Percentiles rank a stretch among this genome's conserved stretches.
These are phyloP conservation scores for Hydrolagus colliei DNA, from an alignment of 2,797 vertebrate genomes.

Conservation along the genomic window DNA sequence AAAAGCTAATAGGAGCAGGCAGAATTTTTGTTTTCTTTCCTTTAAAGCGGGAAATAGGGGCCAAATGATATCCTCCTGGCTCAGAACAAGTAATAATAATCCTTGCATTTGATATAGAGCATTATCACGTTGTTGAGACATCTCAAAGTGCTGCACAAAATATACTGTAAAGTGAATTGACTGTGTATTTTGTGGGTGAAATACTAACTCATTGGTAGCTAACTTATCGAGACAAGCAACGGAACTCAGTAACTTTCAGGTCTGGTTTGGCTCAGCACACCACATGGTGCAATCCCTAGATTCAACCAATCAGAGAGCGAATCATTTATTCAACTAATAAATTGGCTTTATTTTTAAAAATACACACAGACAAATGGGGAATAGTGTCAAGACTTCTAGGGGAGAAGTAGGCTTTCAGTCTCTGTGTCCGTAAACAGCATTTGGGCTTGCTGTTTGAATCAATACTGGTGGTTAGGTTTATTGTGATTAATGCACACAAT, in stretches of 20 bases:
- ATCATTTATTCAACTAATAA: background rate
- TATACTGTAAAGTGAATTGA: too few species aligned
- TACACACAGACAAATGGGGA: background rate
- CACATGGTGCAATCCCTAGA: background rate
- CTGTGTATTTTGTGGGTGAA: background rate
- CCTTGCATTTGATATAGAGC: too few species aligned
- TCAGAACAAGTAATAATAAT: too few species aligned
- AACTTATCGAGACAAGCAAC: background rate
- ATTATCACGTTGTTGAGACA: too few species aligned
- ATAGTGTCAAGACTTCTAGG: background rate
- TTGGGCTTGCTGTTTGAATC: background rate
- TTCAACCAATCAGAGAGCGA: background rate
- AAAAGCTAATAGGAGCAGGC: background rate
- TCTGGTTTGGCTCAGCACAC: background rate
- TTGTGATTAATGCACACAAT: too few species aligned
- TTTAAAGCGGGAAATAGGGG: too few species aligned
- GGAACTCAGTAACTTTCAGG: background rate
- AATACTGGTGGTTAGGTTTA: background rate
- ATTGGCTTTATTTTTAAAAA: background rate
- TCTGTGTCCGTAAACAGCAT: background rate
- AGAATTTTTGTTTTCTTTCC: too few species aligned
- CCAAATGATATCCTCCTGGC: too few species aligned
- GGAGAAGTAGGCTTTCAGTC: background rate
- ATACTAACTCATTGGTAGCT: background rate
- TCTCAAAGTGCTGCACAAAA: too few species aligned